A percentile compares a stretch with the other conserved stretches of the same genome.
phyloP scores from a whole-genome alignment of 2,888 invertebrate species.

The Eilema caniola region DNA sequence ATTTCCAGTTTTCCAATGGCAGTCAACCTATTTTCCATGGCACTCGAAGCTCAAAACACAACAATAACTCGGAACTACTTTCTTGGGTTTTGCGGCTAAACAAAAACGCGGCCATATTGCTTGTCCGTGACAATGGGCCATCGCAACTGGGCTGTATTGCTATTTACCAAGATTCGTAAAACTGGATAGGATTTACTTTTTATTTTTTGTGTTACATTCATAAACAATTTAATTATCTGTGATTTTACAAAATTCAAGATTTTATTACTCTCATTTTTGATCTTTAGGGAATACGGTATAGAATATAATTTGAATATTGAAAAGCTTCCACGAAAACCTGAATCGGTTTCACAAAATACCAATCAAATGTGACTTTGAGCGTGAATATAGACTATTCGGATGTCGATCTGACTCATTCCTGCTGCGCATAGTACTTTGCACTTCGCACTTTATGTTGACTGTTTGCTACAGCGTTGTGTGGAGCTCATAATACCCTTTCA shows the following conservation, averaged over 20 bases:
- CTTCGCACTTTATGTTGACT: too few species aligned
- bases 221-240: too few species aligned
- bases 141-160: conserved; percentile 39
- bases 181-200: conserved; percentile 31
- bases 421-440: too few species aligned
- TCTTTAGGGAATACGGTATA: background rate
- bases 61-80: conserved; percentile 46
- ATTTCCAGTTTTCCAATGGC: conserved; percentile 20
- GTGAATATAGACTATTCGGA: too few species aligned
- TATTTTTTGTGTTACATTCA: background rate
- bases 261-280: background rate
- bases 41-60: conserved; percentile 43
- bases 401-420: too few species aligned
- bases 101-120: conserved; percentile 53
- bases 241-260: background rate
- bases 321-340: too few species aligned
- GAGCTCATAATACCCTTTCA: too few species aligned
- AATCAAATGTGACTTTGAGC: too few species aligned
- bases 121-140: conserved; percentile 55
- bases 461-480: too few species aligned
- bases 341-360: too few species aligned
- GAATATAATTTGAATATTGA: too few species aligned
- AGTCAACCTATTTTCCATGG: conserved; percentile 33
- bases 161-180: conserved; percentile 32
- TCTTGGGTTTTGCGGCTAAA: conserved; percentile 49